A percentile compares a stretch with the other conserved stretches of the same genome.
Evolutionary conservation across 2,797 vertebrate genomes (phyloP).

Genomic region (Crenichthys baileyi): DNA sequence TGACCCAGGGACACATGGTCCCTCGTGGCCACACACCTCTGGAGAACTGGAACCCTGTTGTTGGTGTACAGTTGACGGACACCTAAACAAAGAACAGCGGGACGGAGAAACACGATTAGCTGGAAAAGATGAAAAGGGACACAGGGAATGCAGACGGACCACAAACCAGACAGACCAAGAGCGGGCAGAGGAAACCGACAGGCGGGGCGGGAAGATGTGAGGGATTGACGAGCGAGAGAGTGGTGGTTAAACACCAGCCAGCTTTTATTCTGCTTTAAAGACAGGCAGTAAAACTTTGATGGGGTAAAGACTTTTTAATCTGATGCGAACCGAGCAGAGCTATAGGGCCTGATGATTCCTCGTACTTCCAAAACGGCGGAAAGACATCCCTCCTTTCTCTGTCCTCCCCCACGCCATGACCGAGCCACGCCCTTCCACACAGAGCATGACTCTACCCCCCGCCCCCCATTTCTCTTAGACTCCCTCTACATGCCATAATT

Average conservation of each 20-base stretch:
- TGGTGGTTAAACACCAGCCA: slow-evolving; percentile 75
- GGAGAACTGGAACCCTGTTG: slow-evolving; percentile 81
- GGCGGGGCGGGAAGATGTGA: slow-evolving; percentile 13
- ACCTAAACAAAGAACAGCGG: slow-evolving; percentile 59
- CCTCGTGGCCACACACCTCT: slow-evolving; percentile 69
- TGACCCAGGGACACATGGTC: slow-evolving; percentile 57
- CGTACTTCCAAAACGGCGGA: slow-evolving; percentile 41
- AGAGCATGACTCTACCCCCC: slow-evolving; percentile 63
- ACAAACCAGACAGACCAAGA: slow-evolving; percentile 38
- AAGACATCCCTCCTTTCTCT: slow-evolving; percentile 38
- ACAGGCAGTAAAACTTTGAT: slow-evolving; percentile 80
- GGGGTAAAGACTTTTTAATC: slow-evolving; percentile 81
- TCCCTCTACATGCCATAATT: slow-evolving; percentile 76
- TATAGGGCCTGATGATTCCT: slow-evolving; percentile 58
- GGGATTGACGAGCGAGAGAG: slow-evolving; percentile 49
- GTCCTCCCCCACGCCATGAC: slow-evolving; percentile 69
- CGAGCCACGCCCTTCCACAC: slow-evolving; percentile 76
- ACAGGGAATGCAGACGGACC: slow-evolving; percentile 41
- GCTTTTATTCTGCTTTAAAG: slow-evolving; percentile 80
- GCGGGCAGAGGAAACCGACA: slow-evolving; percentile 18
- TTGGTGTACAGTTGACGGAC: slow-evolving; percentile 61
- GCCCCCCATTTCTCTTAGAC: slow-evolving; percentile 10
- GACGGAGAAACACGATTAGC: background rate
- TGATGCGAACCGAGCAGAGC: slow-evolving; percentile 70
- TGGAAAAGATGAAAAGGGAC: slow-evolving; percentile 31